phyloP scores from a whole-genome alignment of 2,113 vertebrate species.

The Anhinga anhinga region DNA sequence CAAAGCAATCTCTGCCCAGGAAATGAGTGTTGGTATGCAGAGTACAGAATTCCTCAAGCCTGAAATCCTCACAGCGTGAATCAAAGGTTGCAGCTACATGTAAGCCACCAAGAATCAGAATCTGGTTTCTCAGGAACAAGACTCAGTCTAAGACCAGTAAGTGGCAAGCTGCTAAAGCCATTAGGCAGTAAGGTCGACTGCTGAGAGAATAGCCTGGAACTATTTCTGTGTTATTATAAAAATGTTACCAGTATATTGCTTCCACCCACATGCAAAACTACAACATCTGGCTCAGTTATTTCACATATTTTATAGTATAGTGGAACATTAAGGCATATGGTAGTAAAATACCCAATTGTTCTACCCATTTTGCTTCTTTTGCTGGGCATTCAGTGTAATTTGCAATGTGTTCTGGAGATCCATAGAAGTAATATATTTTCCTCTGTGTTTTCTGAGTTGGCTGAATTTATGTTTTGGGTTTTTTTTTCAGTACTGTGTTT shows the following conservation, averaged over 20 bases:
- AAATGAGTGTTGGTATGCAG: neutral
- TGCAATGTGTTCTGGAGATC: neutral
- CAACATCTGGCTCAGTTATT: neutral
- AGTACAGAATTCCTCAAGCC: neutral
- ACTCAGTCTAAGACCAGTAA: neutral
- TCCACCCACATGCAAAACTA: neutral
- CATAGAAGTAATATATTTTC: neutral
- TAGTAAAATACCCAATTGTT: neutral
- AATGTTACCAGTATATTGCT: neutral
- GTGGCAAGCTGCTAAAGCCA: neutral
- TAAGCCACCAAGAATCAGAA: neutral
- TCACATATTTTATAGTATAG: neutral
- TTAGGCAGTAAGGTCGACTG: neutral
- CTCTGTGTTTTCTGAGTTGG: neutral
- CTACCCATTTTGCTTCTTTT: neutral
- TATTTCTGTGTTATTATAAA: neutral
- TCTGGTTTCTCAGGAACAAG: neutral
- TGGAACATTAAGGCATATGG: neutral
- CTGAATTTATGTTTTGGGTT: neutral
- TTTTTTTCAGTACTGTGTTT: neutral
- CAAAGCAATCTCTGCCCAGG: neutral
- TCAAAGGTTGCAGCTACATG: neutral
- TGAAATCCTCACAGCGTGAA: neutral
- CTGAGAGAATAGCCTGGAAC: neutral
- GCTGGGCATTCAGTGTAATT: neutral